A percentile compares a stretch with the other conserved stretches of the same genome.
Evolutionary conservation across 2,888 invertebrate genomes (phyloP).

Genomic region (Stegophylla sp.): DNA sequence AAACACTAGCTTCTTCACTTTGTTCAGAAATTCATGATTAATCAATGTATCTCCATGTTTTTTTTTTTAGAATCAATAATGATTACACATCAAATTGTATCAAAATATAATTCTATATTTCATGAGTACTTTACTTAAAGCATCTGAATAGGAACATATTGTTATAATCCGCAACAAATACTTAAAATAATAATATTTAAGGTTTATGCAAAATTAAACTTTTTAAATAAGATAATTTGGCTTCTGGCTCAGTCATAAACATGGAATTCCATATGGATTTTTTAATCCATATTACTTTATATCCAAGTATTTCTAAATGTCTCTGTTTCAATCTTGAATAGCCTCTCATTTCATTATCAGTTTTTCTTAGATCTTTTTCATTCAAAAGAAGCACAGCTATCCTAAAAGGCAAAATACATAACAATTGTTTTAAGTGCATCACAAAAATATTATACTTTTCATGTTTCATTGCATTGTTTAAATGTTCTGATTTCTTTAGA

Average conservation of each 20-base stretch:
- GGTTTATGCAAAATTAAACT: constrained; percentile 58
- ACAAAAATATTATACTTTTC: constrained; percentile 28
- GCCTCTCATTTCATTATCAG: constrained; percentile 65
- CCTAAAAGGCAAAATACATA: constrained; percentile 63
- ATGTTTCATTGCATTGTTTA: neutral
- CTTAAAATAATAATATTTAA: neutral
- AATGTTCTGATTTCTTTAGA: constrained; percentile 60
- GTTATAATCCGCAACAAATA: too few species aligned
- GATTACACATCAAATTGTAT: too few species aligned
- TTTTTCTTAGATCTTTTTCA: constrained; percentile 67
- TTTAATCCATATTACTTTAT: constrained; percentile 69
- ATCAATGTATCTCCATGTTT: too few species aligned
- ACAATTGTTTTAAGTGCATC: neutral
- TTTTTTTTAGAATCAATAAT: too few species aligned
- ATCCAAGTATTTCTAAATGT: constrained; percentile 73
- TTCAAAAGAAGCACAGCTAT: constrained; percentile 67
- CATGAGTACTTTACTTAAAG: too few species aligned
- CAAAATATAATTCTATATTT: too few species aligned
- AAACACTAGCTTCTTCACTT: too few species aligned
- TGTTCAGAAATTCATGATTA: too few species aligned
- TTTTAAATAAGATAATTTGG: constrained; percentile 64
- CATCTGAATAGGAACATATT: too few species aligned
- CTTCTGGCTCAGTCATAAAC: constrained; percentile 67
- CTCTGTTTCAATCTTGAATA: constrained; percentile 67
- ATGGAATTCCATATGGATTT: constrained; percentile 69